Evolutionary conservation across 2,797 vertebrate species (phyloP).

Genomic region (Hoplostethus atlanticus): DNA sequence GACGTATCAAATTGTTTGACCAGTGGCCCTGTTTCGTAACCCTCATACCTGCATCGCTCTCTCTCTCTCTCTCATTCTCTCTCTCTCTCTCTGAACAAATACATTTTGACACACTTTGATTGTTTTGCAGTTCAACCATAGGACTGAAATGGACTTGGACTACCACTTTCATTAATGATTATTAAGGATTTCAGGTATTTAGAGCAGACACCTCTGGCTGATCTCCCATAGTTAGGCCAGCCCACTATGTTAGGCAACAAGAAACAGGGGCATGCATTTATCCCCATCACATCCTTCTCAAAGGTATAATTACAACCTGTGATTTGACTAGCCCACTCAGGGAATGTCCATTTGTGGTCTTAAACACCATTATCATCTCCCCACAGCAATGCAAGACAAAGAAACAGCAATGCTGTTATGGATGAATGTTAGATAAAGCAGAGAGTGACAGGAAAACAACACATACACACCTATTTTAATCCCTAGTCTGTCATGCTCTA

Average conservation of each 20-base stretch:
- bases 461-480: constrained; percentile 75
- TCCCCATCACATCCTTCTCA: constrained; percentile 27
- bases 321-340: constrained; percentile 49
- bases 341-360: constrained; percentile 56
- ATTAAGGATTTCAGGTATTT: constrained; percentile 69
- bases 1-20: constrained; percentile 65
- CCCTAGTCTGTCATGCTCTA: constrained; percentile 71
- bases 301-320: constrained; percentile 53
- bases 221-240: constrained; percentile 66
- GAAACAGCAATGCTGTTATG: constrained; percentile 46
- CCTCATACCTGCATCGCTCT: constrained; percentile 45
- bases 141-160: constrained; percentile 40
- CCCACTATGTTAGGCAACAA: constrained; percentile 22
- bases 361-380: constrained; percentile 54
- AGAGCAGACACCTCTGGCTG: constrained; percentile 47
- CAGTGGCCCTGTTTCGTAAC: constrained; percentile 53
- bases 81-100: constrained; percentile 6
- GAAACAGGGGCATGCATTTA: constrained; percentile 40
- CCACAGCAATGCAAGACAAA: constrained; percentile 55
- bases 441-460: constrained; percentile 70
- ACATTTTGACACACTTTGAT: not conserved
- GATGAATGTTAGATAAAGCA: constrained; percentile 68
- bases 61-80: constrained; percentile 20
- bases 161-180: constrained; percentile 71
- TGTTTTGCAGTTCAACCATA: constrained; percentile 28